phyloP scores from a whole-genome alignment of 2,888 invertebrate genomes.

The Tachina grossa region DNA sequence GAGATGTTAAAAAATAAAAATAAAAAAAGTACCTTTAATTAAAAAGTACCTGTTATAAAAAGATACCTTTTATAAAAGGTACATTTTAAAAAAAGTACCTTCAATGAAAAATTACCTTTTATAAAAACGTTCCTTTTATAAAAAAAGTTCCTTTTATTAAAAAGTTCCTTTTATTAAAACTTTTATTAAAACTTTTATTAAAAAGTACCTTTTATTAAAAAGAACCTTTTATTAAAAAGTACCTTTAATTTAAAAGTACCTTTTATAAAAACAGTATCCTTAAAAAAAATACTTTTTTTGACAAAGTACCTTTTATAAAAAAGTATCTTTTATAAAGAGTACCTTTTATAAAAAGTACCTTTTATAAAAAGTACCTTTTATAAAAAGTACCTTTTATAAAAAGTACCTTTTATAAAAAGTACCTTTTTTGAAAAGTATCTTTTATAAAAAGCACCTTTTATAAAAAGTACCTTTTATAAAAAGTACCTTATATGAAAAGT shows the following conservation, averaged over 20 bases:
- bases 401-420: background rate
- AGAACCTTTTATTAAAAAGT: background rate
- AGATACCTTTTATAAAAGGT: background rate
- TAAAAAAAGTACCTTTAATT: background rate
- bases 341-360: background rate
- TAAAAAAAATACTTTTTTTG: background rate
- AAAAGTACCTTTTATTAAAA: background rate
- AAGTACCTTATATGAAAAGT: background rate
- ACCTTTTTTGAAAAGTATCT: background rate
- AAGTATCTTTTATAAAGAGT: background rate
- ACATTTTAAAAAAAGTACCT: background rate
- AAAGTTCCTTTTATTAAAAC: background rate
- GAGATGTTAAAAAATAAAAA: background rate
- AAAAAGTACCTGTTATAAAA: background rate
- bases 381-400: background rate
- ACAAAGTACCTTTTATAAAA: background rate
- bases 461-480: background rate
- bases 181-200: background rate
- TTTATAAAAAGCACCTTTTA: background rate
- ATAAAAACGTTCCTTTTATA: background rate
- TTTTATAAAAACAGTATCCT: background rate
- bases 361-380: background rate
- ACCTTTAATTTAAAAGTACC: background rate
- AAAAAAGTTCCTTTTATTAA: background rate
- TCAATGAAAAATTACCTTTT: background rate